Base-by-base conservation (phyloP, 2,113 vertebrate species). In the Prunella himalayana region DNA sequence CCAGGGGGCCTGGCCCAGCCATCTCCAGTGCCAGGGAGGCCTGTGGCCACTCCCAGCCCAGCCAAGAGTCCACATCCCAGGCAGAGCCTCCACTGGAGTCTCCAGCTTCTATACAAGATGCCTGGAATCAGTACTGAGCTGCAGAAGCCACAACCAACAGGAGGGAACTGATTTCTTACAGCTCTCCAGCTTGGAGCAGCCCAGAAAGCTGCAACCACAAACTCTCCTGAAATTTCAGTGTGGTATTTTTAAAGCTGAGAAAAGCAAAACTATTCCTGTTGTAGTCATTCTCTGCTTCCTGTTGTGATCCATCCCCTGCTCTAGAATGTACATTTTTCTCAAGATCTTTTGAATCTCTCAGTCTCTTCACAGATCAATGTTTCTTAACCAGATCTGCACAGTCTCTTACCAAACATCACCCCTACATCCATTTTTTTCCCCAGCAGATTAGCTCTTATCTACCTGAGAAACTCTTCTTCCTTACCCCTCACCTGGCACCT, bases 1-100 rank as follows among this genome's bases (percentile, higher is more conserved):
- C 23, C 49, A 30, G 31, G 35, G 31, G 10, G 9, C 24, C 42
- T 57, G 60, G 51, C 42, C 31, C 44, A 44, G 53, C 44, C 44
- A 31, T 3, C 31, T 42, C 37, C 65, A 45, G 30, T 4, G 11
- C 60, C 23, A 35, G 42, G 33, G 56, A 30, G 47, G 35, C 19
- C 7, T 4, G 1, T 0, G 0, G 35, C 35, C 50, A 25, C 10
- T 42, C 50, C 42, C 44, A 50, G 51, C 33, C 37, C 51, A 65
- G 37, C 37, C 51, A 42, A 37, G 44, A 51, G 51, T 4, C 28
- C 77, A 75, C 47, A 53, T 30, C 39, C 51, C 1, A 0, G 25
- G n/a, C 54, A 64, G n/a, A 21, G 6, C 9, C 56, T 42, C 57
- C 11, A 10, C 8, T 8, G 31, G 1, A 2, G 9, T 5, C 13